phyloP scores from a whole-genome alignment of 2,888 invertebrate species.

The Diaperis boleti region DNA sequence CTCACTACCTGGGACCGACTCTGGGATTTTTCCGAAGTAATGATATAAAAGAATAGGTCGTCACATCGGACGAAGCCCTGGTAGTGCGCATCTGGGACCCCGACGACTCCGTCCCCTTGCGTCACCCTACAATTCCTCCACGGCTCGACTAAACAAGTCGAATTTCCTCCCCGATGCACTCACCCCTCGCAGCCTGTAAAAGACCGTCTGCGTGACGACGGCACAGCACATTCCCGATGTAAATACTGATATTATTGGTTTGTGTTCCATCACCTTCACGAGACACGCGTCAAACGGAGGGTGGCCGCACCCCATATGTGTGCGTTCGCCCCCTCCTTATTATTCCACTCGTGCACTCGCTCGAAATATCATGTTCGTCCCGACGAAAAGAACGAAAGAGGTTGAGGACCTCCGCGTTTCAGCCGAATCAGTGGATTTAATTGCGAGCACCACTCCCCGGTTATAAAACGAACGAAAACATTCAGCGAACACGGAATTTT shows the following conservation, averaged over 20 bases:
- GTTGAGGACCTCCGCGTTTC: too few species aligned
- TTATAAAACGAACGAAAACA: conserved; percentile 20
- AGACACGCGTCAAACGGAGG: conserved; percentile 40
- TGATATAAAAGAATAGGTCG: too few species aligned
- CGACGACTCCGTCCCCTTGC: too few species aligned
- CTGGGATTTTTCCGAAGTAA: too few species aligned
- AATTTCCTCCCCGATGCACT: conserved; percentile 1
- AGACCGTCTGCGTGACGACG: conserved; percentile 16
- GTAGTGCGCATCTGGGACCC: too few species aligned
- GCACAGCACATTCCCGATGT: conserved; percentile 25
- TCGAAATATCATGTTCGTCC: conserved; percentile 42
- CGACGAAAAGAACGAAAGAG: too few species aligned
- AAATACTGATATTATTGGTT: conserved; percentile 44
- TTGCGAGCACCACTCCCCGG: conserved; percentile 19
- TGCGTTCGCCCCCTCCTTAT: conserved; percentile 41
- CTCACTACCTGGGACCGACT: too few species aligned
- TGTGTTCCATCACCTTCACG: conserved; percentile 43
- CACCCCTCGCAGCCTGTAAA: not conserved
- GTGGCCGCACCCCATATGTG: conserved; percentile 39
- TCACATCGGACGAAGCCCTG: too few species aligned
- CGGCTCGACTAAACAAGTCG: too few species aligned
- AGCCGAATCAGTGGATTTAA: conserved; percentile 36
- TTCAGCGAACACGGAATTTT: conserved; percentile 25
- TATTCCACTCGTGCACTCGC: conserved; percentile 42
- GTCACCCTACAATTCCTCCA: too few species aligned